Evolutionary conservation across 92 coral and sea anemone genomes (phyloP).

Genomic region (Zoanthus solanderi): DNA sequence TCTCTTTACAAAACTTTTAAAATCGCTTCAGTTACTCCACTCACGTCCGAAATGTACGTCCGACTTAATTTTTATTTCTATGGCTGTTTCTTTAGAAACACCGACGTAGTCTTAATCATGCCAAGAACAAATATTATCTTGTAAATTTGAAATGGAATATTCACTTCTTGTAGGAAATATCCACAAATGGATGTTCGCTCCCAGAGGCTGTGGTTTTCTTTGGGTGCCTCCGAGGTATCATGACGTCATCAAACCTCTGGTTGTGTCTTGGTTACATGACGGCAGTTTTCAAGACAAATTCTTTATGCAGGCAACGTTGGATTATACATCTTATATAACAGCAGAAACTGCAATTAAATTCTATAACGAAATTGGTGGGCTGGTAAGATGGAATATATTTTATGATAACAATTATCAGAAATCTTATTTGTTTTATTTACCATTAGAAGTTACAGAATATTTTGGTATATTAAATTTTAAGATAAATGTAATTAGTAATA

Average conservation of each 20-base stretch:
- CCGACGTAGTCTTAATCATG: no score
- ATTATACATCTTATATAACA: constrained; percentile 61
- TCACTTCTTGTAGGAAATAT: constrained; percentile 65
- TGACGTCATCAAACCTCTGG: constrained; percentile 71
- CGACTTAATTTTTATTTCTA: no score
- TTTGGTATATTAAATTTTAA: no score
- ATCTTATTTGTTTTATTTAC: no score
- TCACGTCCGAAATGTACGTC: no score
- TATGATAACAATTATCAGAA: background rate
- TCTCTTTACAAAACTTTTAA: no score
- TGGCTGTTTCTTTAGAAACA: no score
- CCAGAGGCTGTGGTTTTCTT: constrained; percentile 82
- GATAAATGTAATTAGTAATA: no score
- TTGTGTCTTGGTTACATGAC: constrained; percentile 83
- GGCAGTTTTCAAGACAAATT: constrained; percentile 76
- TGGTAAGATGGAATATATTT: constrained; percentile 56
- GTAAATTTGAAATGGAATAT: background rate
- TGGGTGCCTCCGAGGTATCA: constrained; percentile 83
- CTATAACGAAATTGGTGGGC: constrained; percentile 80
- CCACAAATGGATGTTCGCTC: constrained; percentile 82
- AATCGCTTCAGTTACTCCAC: no score
- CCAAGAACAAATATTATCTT: background rate
- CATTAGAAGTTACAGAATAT: no score
- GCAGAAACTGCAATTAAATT: constrained; percentile 68
- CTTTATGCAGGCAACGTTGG: constrained; percentile 75